Evolutionary conservation across 2,888 invertebrate species (phyloP).

Genomic region (Caenorhabditis sp.): DNA sequence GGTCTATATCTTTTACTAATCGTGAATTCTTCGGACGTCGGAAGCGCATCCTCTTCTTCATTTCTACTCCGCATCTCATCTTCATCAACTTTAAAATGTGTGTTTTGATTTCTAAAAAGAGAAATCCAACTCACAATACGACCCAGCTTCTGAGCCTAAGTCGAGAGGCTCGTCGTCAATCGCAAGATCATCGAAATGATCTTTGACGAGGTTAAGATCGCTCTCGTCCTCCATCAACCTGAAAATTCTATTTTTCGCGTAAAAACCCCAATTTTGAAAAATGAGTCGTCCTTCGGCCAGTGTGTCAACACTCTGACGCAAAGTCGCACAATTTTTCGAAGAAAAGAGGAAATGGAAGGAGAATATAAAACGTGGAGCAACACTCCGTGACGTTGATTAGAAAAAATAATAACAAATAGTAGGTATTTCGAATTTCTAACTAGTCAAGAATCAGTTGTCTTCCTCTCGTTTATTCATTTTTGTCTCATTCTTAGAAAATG

Average conservation of each 20-base stretch:
- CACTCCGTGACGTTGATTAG: too few species aligned
- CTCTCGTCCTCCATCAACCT: constrained; percentile 5
- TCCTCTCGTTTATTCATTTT: not conserved
- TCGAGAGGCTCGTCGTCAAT: constrained; percentile 8
- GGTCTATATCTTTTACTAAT: not conserved
- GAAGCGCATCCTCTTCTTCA: not conserved
- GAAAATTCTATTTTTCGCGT: not conserved
- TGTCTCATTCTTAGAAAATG: constrained; percentile 12
- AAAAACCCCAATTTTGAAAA: too few species aligned
- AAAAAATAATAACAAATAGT: too few species aligned
- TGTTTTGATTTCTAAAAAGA: too few species aligned
- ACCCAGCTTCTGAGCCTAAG: constrained; percentile 3
- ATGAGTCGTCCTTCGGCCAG: too few species aligned
- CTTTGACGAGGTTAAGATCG: not conserved
- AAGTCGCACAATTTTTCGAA: too few species aligned
- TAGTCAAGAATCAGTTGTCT: not conserved
- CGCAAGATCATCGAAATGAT: constrained; percentile 5
- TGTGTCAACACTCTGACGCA: too few species aligned
- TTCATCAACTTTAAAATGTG: constrained; percentile 2
- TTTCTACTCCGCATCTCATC: not conserved
- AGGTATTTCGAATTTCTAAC: not conserved
- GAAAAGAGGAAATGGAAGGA: too few species aligned
- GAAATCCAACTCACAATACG: constrained; percentile 1
- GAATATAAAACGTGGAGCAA: too few species aligned
- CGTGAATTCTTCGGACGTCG: not conserved